These are phyloP conservation scores for Adelphocoris suturalis DNA, from an alignment of 2,888 invertebrate species.

Conservation along the genomic window DNA sequence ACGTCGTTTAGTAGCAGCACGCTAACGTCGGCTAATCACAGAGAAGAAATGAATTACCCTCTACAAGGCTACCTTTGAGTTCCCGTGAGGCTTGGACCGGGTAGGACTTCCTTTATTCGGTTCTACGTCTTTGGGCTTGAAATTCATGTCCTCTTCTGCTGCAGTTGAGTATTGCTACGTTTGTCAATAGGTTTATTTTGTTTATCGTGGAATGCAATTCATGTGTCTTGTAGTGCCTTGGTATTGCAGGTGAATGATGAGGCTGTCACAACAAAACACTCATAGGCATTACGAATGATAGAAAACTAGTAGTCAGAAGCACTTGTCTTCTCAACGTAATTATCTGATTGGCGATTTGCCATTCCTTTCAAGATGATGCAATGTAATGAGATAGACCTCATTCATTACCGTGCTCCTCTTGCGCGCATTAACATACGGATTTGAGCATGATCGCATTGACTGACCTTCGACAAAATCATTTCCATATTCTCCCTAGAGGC, in stretches of 20 bases:
- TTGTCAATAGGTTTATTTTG: too few species aligned
- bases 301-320: neutral
- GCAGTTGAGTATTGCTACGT: too few species aligned
- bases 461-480: slow-evolving; percentile 6
- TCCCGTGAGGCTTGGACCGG: slow-evolving; percentile 25
- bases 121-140: too few species aligned
- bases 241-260: too few species aligned
- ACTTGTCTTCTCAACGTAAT: slow-evolving; percentile 3
- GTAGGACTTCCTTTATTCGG: slow-evolving; percentile 1
- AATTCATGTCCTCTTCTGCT: too few species aligned
- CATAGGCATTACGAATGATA: too few species aligned
- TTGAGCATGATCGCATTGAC: slow-evolving; percentile 28
- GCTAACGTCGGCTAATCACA: slow-evolving; percentile 49
- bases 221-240: too few species aligned
- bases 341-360: neutral
- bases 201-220: too few species aligned
- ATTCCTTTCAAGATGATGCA: neutral
- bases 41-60: slow-evolving; percentile 46
- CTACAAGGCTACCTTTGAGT: slow-evolving; percentile 55
- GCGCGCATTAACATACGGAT: neutral
- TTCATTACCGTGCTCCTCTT: neutral
- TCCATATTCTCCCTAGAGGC: neutral
- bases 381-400: neutral
- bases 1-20: slow-evolving; percentile 39
- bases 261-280: too few species aligned